phyloP scores from a whole-genome alignment of 2,113 vertebrate genomes.

The Pogona vitticeps region DNA sequence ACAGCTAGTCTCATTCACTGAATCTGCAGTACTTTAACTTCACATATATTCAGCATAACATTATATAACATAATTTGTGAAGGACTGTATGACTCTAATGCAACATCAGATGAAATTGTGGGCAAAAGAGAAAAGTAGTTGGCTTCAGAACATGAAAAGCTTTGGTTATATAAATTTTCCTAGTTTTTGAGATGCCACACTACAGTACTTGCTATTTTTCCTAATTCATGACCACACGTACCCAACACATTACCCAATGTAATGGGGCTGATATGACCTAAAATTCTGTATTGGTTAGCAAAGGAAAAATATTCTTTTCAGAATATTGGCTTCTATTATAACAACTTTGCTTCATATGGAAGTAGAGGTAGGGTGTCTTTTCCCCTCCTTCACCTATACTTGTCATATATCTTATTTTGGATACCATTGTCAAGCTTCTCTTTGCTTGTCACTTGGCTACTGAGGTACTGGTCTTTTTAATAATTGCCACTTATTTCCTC shows the following conservation, averaged over 20 bases:
- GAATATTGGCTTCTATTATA: background rate
- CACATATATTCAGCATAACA: background rate
- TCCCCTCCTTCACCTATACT: background rate
- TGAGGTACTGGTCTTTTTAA: too few species aligned
- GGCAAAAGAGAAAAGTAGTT: background rate
- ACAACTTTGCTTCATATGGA: slow-evolving; percentile 75
- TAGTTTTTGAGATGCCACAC: background rate
- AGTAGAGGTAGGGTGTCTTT: background rate
- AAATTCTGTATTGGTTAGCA: background rate
- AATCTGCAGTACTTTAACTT: background rate
- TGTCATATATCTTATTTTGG: too few species aligned
- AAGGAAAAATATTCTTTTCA: background rate
- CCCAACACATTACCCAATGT: background rate
- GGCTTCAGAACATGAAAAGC: background rate
- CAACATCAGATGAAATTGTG: too few species aligned
- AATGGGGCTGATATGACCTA: background rate
- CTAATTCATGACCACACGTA: background rate
- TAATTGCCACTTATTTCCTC: too few species aligned
- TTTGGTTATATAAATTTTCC: background rate
- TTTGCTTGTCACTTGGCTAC: too few species aligned
- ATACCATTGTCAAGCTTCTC: too few species aligned
- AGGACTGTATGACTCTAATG: too few species aligned
- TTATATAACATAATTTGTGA: background rate
- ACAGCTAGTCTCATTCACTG: background rate
- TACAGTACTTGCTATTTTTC: background rate